These are phyloP conservation scores for Bryconaethiops microstoma DNA, from an alignment of 2,797 vertebrate genomes.

Conservation along the genomic window DNA sequence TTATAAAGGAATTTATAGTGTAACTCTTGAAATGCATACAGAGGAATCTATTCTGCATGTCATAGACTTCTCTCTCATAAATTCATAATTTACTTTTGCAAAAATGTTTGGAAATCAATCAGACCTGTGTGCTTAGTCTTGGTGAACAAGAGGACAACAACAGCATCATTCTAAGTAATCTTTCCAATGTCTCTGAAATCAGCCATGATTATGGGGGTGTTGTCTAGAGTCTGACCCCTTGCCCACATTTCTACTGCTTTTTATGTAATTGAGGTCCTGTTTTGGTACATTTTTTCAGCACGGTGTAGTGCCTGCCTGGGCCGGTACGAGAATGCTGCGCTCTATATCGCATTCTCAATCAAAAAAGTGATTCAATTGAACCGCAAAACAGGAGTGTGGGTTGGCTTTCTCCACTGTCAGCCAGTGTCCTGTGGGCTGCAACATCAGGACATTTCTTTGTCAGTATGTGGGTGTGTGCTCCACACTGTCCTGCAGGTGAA, in stretches of 20 bases:
- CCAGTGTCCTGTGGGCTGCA: slow-evolving; percentile 12
- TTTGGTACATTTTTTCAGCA: slow-evolving; percentile 11
- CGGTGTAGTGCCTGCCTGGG: neutral
- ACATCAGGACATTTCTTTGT: slow-evolving; percentile 22
- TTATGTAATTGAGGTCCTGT: slow-evolving; percentile 17
- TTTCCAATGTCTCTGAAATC: slow-evolving; percentile 68
- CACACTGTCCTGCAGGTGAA: slow-evolving; percentile 58
- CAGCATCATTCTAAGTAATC: slow-evolving; percentile 69
- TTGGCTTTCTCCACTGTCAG: slow-evolving; percentile 1
- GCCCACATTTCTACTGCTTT: neutral
- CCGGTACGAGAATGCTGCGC: neutral
- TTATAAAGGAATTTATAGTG: neutral
- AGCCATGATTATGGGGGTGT: slow-evolving; percentile 51
- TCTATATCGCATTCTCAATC: neutral
- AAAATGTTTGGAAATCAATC: slow-evolving; percentile 29
- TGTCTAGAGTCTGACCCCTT: slow-evolving; percentile 33
- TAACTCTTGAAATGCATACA: neutral
- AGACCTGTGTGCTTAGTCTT: slow-evolving; percentile 57
- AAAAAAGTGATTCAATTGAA: neutral
- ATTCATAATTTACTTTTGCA: slow-evolving; percentile 8
- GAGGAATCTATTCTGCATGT: neutral
- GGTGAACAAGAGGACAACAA: slow-evolving; percentile 62
- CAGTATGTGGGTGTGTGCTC: slow-evolving; percentile 3
- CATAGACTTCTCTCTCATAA: neutral
- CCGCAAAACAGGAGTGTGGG: neutral